Conservation (phyloP, 2,113 vertebrate species). For the Clarias macrocephalus region DNA sequence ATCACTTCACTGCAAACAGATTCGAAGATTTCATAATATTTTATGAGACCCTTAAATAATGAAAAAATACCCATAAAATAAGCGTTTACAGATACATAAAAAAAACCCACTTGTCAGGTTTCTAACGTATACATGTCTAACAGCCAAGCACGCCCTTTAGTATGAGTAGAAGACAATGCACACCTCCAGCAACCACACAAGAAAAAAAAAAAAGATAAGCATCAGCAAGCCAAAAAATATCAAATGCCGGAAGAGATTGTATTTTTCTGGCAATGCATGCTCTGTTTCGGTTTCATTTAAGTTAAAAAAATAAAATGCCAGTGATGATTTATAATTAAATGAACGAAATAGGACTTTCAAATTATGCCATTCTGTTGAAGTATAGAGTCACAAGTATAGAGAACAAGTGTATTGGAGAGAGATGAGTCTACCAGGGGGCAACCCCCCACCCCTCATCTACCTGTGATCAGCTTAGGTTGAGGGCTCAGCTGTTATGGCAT, state of each 20-base stretch:
- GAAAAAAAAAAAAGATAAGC: background rate
- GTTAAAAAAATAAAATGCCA: background rate
- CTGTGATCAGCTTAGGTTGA: constrained; percentile 3
- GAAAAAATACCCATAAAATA: background rate
- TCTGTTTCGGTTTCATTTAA: background rate
- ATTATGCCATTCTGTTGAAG: background rate
- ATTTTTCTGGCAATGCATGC: background rate
- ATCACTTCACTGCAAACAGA: background rate
- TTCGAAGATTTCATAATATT: background rate
- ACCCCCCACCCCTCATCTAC: constrained; percentile 7
- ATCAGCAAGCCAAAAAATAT: background rate
- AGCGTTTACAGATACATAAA: background rate
- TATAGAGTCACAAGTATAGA: background rate
- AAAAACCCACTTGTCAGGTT: background rate
- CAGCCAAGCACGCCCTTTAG: too few species aligned
- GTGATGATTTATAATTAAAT: background rate
- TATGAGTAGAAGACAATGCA: background rate
- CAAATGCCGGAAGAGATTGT: background rate
- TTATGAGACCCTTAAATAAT: background rate
- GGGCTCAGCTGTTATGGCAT: constrained; percentile 39
- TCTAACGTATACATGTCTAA: background rate
- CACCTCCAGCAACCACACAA: background rate
- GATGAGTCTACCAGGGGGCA: background rate
- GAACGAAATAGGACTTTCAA: background rate
- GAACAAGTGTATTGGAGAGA: background rate